phyloP scores from a whole-genome alignment of 1,140 invertebrate species.

The Bombus turneri region DNA sequence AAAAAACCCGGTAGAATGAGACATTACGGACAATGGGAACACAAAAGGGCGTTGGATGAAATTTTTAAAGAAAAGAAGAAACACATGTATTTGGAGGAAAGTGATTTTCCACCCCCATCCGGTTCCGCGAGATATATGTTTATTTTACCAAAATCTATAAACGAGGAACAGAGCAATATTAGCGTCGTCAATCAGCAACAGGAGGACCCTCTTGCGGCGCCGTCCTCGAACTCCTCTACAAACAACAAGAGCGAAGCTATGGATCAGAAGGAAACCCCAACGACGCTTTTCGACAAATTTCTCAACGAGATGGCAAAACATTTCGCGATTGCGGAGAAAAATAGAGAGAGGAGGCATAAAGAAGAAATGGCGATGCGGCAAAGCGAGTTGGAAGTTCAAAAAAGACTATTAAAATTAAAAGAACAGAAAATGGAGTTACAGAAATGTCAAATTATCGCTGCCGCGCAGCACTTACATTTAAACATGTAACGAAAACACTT shows the following conservation, averaged over 20 bases:
- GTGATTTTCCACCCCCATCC: conserved; percentile 55
- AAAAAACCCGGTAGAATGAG: conserved; percentile 75
- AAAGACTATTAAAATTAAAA: conserved; percentile 69
- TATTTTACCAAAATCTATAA: conserved; percentile 50
- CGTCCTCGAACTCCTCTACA: not conserved
- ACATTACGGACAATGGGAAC: conserved; percentile 75
- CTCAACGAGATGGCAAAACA: conserved; percentile 60
- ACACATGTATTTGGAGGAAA: conserved; percentile 67
- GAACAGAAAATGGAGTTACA: conserved; percentile 71
- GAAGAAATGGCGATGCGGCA: conserved; percentile 72
- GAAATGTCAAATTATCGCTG: conserved; percentile 66
- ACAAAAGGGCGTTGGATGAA: conserved; percentile 73
- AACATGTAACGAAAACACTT: conserved; percentile 42
- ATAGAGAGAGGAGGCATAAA: conserved; percentile 73
- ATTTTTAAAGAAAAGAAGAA: conserved; percentile 72
- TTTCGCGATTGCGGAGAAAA: conserved; percentile 62
- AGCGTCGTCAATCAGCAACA: conserved; percentile 4
- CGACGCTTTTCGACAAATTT: conserved; percentile 60
- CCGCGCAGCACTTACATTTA: conserved; percentile 64
- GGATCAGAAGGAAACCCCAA: conserved; percentile 28
- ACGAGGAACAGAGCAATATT: not conserved
- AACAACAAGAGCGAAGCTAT: conserved; percentile 34
- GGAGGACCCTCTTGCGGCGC: conserved; percentile 32
- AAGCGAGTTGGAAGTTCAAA: conserved; percentile 69
- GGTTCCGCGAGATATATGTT: conserved; percentile 55